phyloP scores from a whole-genome alignment of 2,113 vertebrate genomes.

The Galeopterus variegatus region DNA sequence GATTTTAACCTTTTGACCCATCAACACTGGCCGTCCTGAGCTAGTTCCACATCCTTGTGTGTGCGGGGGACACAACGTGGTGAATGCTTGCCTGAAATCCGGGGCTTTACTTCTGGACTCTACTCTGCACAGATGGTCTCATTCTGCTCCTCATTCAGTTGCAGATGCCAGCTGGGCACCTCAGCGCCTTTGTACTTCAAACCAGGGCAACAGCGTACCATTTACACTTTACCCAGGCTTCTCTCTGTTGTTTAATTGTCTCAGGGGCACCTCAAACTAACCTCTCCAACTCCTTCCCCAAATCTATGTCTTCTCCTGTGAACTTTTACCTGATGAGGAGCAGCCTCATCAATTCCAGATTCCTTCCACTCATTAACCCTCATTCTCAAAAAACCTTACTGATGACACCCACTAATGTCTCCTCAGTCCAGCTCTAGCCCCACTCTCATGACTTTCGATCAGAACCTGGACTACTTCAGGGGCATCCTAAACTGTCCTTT shows the following conservation, averaged over 20 bases:
- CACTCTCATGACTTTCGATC: background rate
- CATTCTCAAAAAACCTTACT: background rate
- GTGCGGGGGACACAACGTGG: background rate
- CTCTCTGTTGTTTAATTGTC: background rate
- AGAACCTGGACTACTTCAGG: background rate
- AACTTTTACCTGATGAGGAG: background rate
- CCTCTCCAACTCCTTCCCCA: background rate
- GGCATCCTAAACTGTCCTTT: background rate
- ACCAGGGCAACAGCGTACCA: background rate
- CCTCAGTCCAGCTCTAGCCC: background rate
- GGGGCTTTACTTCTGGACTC: background rate
- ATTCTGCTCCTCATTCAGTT: background rate
- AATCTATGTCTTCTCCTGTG: background rate
- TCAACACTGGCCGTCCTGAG: background rate
- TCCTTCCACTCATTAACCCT: background rate
- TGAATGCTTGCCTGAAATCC: background rate
- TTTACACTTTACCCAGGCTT: background rate
- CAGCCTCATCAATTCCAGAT: background rate
- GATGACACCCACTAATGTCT: too few species aligned
- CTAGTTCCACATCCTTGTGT: rapidly evolving
- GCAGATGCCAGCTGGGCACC: background rate
- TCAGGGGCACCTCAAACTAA: background rate
- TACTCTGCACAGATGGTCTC: background rate
- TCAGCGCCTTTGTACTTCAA: background rate
- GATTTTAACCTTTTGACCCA: background rate